Evolutionary conservation across 1,140 invertebrate genomes (phyloP), one percentile per base, ranked within the genome.

Genomic region (Heliothis virescens): DNA sequence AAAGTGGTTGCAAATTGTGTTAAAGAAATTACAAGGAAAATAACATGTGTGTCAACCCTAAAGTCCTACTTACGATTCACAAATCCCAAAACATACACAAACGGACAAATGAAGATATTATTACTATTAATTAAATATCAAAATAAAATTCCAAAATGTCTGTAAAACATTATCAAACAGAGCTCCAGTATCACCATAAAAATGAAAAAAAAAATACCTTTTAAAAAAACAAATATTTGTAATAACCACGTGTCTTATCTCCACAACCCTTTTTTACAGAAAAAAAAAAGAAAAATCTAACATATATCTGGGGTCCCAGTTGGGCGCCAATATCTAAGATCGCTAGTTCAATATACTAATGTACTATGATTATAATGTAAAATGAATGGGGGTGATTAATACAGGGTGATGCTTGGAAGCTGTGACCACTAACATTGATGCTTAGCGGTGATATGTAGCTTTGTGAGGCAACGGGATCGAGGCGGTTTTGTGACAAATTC

Each of bases 261-360:
- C 92, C 92, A 93, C 92, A 93, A 93, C 92, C 92, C 92, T 93
- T 93, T 91, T 86, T 80, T 77, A 76, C 67, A 67, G 73, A 75
- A 79, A 85, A 84, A 16, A 79, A 65, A 62, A 71, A 65, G 57
- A 72, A 82, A 73, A 83, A 67, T 12, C 48, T 65, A 41, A 41
- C 34, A 41, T 41, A 41, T 41, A 41, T 41, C 34, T 41, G 34
- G 34, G 57, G 26, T 75, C 83, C 82, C 77, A 18, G 18, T 82
- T 71, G 79, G 86, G 85, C 86, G 84, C 82, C 79, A 82, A 74
- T 74, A 34, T 82, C 69, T 71, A 79, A 63, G 74, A 15, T 65
- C 21, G 65, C 74, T 63, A 63, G 41, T 53, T 52, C 26, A 65
- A 65, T 50, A 53, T 57, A 55, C 62, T 78, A 77, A 71, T 73